phyloP scores from a whole-genome alignment of 2,113 vertebrate species.

The Salvelinus namaycush region DNA sequence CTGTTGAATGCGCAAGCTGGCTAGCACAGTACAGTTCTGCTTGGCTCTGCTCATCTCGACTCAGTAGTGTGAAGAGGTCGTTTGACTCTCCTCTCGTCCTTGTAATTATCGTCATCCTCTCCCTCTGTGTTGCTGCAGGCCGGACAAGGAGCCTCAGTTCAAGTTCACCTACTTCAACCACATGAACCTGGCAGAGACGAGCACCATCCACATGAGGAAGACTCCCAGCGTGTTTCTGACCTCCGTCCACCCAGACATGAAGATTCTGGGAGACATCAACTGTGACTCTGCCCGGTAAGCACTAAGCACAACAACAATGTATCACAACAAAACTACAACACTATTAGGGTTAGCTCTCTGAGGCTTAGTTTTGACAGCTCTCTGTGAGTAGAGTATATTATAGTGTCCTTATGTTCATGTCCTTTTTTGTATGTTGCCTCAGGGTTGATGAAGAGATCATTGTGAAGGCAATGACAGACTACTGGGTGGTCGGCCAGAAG shows the following conservation, averaged over 20 bases:
- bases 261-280: slow-evolving; percentile 98
- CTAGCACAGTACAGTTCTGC: too few species aligned
- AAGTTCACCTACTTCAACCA: slow-evolving; percentile 99
- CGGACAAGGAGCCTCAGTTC: slow-evolving; percentile 97
- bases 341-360: background rate
- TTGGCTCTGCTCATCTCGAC: too few species aligned
- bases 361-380: background rate
- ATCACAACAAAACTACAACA: background rate
- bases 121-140: slow-evolving; percentile 65
- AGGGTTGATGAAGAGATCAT: slow-evolving; percentile 97
- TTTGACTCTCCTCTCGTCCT: too few species aligned
- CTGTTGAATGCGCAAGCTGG: too few species aligned
- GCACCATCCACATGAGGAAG: slow-evolving; percentile 97
- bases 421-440: background rate
- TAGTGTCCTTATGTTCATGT: background rate
- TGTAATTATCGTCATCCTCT: background rate
- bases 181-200: slow-evolving; percentile 98
- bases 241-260: slow-evolving; percentile 96
- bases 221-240: slow-evolving; percentile 90
- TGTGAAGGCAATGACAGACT: slow-evolving; percentile 98
- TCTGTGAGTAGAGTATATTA: background rate
- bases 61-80: too few species aligned
- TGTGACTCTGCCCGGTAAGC: slow-evolving; percentile 91
- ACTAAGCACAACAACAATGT: too few species aligned
- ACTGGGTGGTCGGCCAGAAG: slow-evolving; percentile 98